Base-by-base conservation (phyloP, 2,888 invertebrate species). In the Mesorhabditis spiculigera region DNA sequence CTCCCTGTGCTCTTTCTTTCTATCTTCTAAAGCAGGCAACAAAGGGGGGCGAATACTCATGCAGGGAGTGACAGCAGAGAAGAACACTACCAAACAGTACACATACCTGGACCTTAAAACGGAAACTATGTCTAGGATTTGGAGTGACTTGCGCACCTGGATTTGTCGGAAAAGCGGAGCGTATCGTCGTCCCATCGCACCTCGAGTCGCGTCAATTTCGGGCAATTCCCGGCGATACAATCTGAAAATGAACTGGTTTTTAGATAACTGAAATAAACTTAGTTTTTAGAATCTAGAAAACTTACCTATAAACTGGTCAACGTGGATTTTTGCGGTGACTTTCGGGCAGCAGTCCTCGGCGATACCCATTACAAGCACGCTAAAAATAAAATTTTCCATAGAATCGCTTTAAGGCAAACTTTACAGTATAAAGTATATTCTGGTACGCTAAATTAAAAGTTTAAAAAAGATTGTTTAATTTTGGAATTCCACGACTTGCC, bases 111-210 rank as follows among this genome's bases (percentile, higher is more conserved):
- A 28, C 28, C 28, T 28, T 28, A 28, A 28, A 28, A 28, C 28
- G 28, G 28, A 28, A 28, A 28, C 28, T 28, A 28, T 28, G 28
- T 28, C 28, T 28, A 28, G 28, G 28, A 28, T 28, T 28, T 28
- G 28, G 28, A 28, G 28, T 28, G 28, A 28, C 28, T 28, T 50
- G 43, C n/a, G n/a, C 50, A 81, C 82, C 82, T 96, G 86, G 96
- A 96, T 88, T 99, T 98, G 88, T 99, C 98, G 61, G 96, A 97
- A 88, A 96, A 98, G 68, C 98, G 90, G 58, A 99, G 90, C 85
- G 97, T 97, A 84, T 96, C 96, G 0, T 97, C 96, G 87, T 99
- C 98, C 98, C 98, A 99, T 81, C 93, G 91, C 43, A 99, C 89
- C 87, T 99, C 98, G 69, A 98, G 88, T 0, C 98, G 90, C 87